Evolutionary conservation across 2,888 invertebrate genomes (phyloP), one percentile per base, ranked within the genome.

Genomic region (Eledona agricola): DNA sequence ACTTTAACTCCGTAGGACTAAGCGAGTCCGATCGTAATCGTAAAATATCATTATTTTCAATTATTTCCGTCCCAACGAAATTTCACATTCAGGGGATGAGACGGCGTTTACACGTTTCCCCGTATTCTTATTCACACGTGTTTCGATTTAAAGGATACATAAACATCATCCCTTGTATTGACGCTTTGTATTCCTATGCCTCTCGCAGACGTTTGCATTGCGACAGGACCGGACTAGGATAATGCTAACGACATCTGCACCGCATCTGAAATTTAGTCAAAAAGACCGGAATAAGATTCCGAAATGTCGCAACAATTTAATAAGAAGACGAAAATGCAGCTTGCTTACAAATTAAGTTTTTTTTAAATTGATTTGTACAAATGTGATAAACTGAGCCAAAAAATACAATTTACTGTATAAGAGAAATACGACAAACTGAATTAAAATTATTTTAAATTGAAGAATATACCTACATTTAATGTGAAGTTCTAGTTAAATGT

Each of bases 101-200:
- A 12, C 17, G 19, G n/a, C 29, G 31, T 29, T 43, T 29, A 31
- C 42, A 42, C 42, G 19, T 20, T 22, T 31, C 13, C 12, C 15
- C 12, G 16, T 26, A 42, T 46, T 46, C 25, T 23, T 32, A 26
- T 31, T 28, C 37, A 45, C 43, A 43, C 37, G 29, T 51, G 43
- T 29, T 51, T 51, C 45, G 45, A 45, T 45, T 37, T 51, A 37
- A 43, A 43, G 43, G 22, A 43, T 51, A 45, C 45, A 51, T 38
- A 51, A 51, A 51, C 43, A 51, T 51, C 29, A 32, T 43, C 38
- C 10, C 26, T 11, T 15, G 20, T 34, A 34, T 34, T 34, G 34
- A 31, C 31, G 43, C 29, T 31, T 28, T 40, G 25, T 28, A 43
- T 43, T 34, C 26, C 12, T 34, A 46, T 46, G 23, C 46, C 9